These are phyloP conservation scores for Pheosia gnoma DNA, from an alignment of 2,888 invertebrate genomes.

Conservation along the genomic window DNA sequence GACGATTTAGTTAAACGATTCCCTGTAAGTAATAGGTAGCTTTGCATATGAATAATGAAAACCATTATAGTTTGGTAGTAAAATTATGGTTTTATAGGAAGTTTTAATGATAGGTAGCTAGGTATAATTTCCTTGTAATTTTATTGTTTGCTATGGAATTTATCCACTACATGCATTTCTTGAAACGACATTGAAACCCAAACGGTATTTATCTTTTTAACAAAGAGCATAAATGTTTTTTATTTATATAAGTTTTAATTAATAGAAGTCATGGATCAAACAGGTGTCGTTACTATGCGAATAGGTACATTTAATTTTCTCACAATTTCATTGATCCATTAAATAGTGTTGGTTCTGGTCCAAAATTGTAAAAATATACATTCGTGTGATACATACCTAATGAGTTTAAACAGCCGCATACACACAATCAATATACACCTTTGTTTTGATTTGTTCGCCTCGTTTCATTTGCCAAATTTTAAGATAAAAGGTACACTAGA, in stretches of 20 bases:
- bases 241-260: constrained; percentile 1
- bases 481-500: constrained; percentile 21
- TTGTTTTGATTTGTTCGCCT: constrained; percentile 66
- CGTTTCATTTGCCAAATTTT: constrained; percentile 47
- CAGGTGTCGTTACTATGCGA: constrained; percentile 23
- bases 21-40: too few species aligned
- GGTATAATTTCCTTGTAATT: too few species aligned
- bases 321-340: neutral
- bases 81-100: too few species aligned
- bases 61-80: too few species aligned
- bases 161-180: too few species aligned
- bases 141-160: too few species aligned
- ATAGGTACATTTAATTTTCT: too few species aligned
- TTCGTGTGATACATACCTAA: constrained; percentile 38
- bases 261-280: constrained; percentile 17
- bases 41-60: too few species aligned
- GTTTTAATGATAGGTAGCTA: too few species aligned
- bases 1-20: too few species aligned
- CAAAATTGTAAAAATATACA: constrained; percentile 3
- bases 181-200: too few species aligned
- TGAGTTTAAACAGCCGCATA: constrained; percentile 55
- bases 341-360: neutral
- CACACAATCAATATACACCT: constrained; percentile 72
- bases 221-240: neutral
- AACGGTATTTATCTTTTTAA: too few species aligned